These are phyloP conservation scores for Bombus difficillimus DNA, from an alignment of 1,140 invertebrate genomes.

Conservation along the genomic window DNA sequence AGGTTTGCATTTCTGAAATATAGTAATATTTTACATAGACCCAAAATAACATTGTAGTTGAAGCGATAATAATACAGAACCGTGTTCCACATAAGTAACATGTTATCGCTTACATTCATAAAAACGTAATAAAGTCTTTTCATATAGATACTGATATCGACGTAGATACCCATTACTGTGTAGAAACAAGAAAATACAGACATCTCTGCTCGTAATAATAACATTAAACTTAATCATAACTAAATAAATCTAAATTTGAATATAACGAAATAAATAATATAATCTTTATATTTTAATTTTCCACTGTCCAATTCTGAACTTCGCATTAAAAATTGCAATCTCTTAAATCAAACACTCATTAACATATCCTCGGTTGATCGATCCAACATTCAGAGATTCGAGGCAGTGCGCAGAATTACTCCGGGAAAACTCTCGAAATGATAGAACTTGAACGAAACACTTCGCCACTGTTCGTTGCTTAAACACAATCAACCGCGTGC, in stretches of 20 bases:
- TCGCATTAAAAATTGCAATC: not conserved
- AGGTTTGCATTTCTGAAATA: not conserved
- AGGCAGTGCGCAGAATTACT: not conserved
- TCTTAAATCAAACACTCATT: not conserved
- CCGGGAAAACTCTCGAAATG: not conserved
- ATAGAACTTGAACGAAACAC: not conserved
- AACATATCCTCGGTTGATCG: not conserved
- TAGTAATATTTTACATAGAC: not conserved
- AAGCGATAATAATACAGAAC: not conserved
- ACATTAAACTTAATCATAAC: not conserved
- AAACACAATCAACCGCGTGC: slow-evolving; percentile 6
- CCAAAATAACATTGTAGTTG: not conserved
- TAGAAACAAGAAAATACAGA: not conserved
- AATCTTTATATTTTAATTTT: not conserved
- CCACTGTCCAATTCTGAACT: not conserved
- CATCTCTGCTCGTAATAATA: not conserved
- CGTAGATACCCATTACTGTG: not conserved
- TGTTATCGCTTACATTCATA: not conserved
- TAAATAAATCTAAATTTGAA: not conserved
- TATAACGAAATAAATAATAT: not conserved
- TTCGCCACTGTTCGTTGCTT: not conserved
- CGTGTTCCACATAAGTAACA: not conserved
- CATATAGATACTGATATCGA: not conserved
- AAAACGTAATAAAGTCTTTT: not conserved
- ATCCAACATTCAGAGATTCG: not conserved